A percentile compares a stretch with the other conserved stretches of the same genome.
phyloP scores from a whole-genome alignment of 2,888 invertebrate genomes.

The Leucoptera coffeella region DNA sequence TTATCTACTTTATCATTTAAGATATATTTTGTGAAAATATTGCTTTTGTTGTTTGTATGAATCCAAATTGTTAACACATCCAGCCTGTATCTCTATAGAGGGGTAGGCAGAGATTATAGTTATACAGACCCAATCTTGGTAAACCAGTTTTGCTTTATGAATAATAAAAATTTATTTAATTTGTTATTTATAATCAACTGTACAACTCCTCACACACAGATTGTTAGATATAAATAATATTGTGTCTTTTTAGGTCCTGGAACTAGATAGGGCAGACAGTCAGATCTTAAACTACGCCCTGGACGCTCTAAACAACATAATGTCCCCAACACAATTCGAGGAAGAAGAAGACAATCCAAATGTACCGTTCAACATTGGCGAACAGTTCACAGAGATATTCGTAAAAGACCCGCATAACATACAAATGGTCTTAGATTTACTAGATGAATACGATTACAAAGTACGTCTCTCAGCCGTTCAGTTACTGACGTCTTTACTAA shows the following conservation, averaged over 20 bases:
- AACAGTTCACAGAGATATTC: slow-evolving; percentile 96
- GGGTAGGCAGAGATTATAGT: no score
- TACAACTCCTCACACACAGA: no score
- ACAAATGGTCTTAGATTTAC: slow-evolving; percentile 68
- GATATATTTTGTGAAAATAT: no score
- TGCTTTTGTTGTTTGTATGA: no score
- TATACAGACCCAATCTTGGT: no score
- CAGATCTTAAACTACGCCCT: slow-evolving; percentile 90
- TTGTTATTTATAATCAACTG: no score
- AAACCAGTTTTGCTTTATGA: no score
- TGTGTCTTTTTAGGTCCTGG: slow-evolving; percentile 58
- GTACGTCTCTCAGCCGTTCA: slow-evolving; percentile 88
- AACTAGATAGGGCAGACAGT: slow-evolving; percentile 82
- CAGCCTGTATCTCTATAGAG: no score
- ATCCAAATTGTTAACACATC: no score
- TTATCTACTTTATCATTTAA: no score
- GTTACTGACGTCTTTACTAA: slow-evolving; percentile 79
- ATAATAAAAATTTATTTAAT: no score
- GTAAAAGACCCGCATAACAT: slow-evolving; percentile 86
- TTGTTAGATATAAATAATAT: not conserved
- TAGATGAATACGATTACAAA: slow-evolving; percentile 94
- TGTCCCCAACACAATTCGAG: slow-evolving; percentile 72
- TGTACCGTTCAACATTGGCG: slow-evolving; percentile 69
- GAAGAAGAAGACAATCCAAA: slow-evolving; percentile 69
- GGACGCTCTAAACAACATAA: slow-evolving; percentile 88